Base-by-base conservation (phyloP, 2,888 invertebrate species). In the Eristalinus aeneus region DNA sequence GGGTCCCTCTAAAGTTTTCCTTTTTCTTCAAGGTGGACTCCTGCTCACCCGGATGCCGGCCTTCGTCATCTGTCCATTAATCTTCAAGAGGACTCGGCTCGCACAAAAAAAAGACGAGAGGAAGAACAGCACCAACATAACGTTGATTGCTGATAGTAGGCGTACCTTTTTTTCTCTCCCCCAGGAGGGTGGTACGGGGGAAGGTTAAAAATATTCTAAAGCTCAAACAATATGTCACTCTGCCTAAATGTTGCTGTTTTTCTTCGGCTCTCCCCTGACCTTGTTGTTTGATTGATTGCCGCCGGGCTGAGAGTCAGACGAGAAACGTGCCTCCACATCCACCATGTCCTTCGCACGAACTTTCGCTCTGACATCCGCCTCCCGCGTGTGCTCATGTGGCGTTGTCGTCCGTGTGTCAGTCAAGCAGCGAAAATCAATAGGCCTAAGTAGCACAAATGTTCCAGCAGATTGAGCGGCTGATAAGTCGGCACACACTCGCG, bases 11-110 rank as follows among this genome's bases (percentile, higher is more conserved):
- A 16, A 46, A 46, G 6, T 31, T 67, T n/a, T 32, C 23, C 12
- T 54, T 67, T 22, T 54, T 54, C 16, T 11, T 10, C 27, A 27
- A 27, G 27, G 27, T 27, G 27, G 27, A 27, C 10, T 10, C 6
- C 10, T 56, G 11, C 23, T 36, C 53, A 32, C 6, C 31, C 20
- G 36, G 58, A 69, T 54, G 27, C 32, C 63, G 36, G 54, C 54
- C 63, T 54, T 74, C 36, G 56, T 74, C 63, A 56, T 56, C 73
- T 64, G 64, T 74, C 56, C 73, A 74, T 74, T 74, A 74, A 64
- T 74, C 39, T 65, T 58, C 46, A 46, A 46, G 46, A 46, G 46
- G 46, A 2, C 46, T 9, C 46, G 16, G 16, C 16, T 27, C 6
- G 46, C 6, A 20, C 12, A 12, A 12, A n/a, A 27, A 20, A 36